Percentiles rank a stretch among this genome's conserved stretches.
These are phyloP conservation scores for Berghia stephanieae DNA, from an alignment of 1,140 invertebrate genomes.

Conservation along the genomic window DNA sequence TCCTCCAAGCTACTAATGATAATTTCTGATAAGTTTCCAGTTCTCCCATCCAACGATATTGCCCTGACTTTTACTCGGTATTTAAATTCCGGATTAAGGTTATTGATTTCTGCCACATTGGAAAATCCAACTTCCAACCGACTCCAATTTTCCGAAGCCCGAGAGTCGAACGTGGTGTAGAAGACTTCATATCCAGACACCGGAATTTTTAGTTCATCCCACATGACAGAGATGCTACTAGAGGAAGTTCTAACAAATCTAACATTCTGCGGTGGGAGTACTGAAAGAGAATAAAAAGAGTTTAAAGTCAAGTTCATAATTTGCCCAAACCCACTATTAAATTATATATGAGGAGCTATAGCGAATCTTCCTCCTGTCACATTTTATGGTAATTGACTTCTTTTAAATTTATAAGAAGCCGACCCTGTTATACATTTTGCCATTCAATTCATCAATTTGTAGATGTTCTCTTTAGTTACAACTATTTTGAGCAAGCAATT, in stretches of 20 bases:
- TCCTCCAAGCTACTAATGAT: constrained; percentile 44
- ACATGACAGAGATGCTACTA: constrained; percentile 93
- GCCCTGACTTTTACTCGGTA: constrained; percentile 87
- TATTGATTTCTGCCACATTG: constrained; percentile 78
- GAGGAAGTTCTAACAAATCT: constrained; percentile 71
- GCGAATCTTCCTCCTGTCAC: too few species aligned
- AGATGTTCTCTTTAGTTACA: too few species aligned
- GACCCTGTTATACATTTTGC: too few species aligned
- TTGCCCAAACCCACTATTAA: too few species aligned
- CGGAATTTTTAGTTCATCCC: constrained; percentile 79
- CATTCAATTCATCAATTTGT: too few species aligned
- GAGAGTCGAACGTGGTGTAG: constrained; percentile 55
- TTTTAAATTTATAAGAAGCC: too few species aligned
- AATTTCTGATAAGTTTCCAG: constrained; percentile 57
- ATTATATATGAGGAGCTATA: too few species aligned
- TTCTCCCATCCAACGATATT: constrained; percentile 55
- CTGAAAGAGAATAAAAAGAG: too few species aligned
- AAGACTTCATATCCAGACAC: constrained; percentile 82
- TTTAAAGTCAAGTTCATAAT: too few species aligned
- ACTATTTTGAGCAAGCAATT: too few species aligned
- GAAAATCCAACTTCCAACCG: constrained; percentile 58
- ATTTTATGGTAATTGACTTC: too few species aligned
- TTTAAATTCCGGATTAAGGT: constrained; percentile 88
- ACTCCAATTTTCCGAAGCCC: constrained; percentile 57
- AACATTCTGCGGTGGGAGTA: constrained; percentile 88